phyloP scores from a whole-genome alignment of 2,797 vertebrate species.

The Pantherophis vulpinus region DNA sequence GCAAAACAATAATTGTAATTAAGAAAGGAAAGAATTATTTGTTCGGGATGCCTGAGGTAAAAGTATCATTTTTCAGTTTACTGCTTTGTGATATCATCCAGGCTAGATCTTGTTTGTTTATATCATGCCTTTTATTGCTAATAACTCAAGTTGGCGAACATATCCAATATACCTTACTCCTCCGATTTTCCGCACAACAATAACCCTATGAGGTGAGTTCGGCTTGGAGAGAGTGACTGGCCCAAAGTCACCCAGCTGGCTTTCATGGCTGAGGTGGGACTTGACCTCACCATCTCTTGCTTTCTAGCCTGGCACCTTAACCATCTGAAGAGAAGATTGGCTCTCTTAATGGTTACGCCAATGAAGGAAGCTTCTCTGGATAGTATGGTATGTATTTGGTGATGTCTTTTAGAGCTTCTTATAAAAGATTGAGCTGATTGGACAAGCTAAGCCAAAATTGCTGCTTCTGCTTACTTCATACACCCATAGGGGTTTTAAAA shows the following conservation, averaged over 20 bases:
- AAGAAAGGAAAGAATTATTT: not conserved
- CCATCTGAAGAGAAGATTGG: not conserved
- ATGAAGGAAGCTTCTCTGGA: not conserved
- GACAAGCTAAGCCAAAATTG: not conserved
- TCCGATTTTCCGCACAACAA: not conserved
- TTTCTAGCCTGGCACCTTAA: not conserved
- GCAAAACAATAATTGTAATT: not conserved
- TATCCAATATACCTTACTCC: not conserved
- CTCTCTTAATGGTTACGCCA: not conserved
- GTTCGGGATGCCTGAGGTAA: not conserved
- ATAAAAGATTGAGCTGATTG: not conserved
- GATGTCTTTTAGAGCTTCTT: not conserved
- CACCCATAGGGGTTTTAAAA: not conserved
- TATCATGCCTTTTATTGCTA: not conserved
- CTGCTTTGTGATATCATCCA: not conserved
- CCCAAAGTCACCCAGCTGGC: not conserved
- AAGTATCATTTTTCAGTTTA: not conserved
- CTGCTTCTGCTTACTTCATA: not conserved
- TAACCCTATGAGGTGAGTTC: not conserved
- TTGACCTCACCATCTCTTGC: not conserved
- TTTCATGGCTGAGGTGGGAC: not conserved
- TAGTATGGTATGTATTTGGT: not conserved
- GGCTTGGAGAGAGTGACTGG: not conserved
- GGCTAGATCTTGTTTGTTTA: not conserved
- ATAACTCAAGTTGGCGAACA: not conserved